A percentile compares a stretch with the other conserved stretches of the same genome.
Conservation (phyloP, 2,797 vertebrate genomes). For the Sebastes ruberrimus region DNA sequence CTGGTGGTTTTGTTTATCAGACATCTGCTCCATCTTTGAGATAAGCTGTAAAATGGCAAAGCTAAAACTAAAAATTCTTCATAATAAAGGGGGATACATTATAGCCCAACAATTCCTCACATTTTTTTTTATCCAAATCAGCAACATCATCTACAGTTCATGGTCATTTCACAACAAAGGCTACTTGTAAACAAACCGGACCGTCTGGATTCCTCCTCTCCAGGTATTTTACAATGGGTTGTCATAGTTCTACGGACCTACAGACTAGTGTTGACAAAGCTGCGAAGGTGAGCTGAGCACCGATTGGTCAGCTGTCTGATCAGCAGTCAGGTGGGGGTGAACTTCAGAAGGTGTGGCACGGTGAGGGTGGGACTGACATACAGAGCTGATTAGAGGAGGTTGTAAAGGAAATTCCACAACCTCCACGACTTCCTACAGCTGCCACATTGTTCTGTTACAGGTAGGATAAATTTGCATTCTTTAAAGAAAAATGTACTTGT, state of each 20-base stretch:
- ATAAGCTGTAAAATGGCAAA: neutral
- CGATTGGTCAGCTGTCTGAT: constrained; percentile 44
- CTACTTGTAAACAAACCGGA: constrained; percentile 38
- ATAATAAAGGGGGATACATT: neutral
- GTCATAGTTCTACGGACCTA: neutral
- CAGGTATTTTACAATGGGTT: neutral
- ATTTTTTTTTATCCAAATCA: neutral
- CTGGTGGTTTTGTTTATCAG: neutral
- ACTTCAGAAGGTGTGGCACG: constrained; percentile 11
- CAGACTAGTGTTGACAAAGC: neutral
- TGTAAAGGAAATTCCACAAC: constrained; percentile 20
- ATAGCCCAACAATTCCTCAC: neutral
- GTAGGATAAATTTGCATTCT: constrained; percentile 27
- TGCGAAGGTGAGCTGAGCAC: neutral
- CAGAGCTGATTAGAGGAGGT: constrained; percentile 1
- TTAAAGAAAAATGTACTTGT: neutral
- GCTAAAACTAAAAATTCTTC: neutral
- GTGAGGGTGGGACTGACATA: constrained; percentile 26
- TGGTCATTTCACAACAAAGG: neutral
- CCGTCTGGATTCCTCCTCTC: constrained; percentile 38
- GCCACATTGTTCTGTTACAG: constrained; percentile 26
- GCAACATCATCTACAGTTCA: neutral
- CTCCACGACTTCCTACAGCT: neutral
- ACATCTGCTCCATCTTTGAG: neutral
- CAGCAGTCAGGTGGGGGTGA: neutral